Evolutionary conservation across 2,797 vertebrate species (phyloP).

Genomic region (Selene dorsalis): DNA sequence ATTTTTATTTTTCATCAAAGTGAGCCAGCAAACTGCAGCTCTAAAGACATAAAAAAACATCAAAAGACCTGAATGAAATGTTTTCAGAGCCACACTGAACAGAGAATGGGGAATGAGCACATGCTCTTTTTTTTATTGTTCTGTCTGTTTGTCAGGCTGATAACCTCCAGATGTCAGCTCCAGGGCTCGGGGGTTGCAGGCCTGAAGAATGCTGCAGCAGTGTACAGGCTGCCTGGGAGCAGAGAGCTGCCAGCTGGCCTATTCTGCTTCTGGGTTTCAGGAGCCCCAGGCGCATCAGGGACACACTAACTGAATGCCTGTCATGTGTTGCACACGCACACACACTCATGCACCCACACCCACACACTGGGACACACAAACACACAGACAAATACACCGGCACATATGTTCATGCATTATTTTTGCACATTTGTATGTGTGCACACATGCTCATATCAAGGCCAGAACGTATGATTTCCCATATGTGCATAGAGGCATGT

Average conservation of each 20-base stretch:
- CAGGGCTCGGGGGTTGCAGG: slow-evolving; percentile 71
- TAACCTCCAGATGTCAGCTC: slow-evolving; percentile 87
- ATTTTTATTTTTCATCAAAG: slow-evolving; percentile 25
- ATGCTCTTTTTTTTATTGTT: slow-evolving; percentile 75
- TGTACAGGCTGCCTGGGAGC: slow-evolving; percentile 75
- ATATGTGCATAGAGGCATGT: slow-evolving; percentile 30
- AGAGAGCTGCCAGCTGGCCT: slow-evolving; percentile 82
- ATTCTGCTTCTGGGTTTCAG: slow-evolving; percentile 74
- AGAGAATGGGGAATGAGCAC: slow-evolving; percentile 55
- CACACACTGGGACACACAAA: slow-evolving; percentile 29
- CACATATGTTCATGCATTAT: slow-evolving; percentile 58
- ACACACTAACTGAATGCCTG: slow-evolving; percentile 79
- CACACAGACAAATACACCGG: neutral
- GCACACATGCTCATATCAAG: slow-evolving; percentile 33
- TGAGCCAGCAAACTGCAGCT: slow-evolving; percentile 34
- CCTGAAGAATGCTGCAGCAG: slow-evolving; percentile 78
- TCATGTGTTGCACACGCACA: slow-evolving; percentile 45
- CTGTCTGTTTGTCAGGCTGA: slow-evolving; percentile 80
- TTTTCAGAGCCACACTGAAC: slow-evolving; percentile 52
- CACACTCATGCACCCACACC: slow-evolving; percentile 17
- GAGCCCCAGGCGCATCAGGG: slow-evolving; percentile 72
- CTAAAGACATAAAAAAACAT: slow-evolving; percentile 48
- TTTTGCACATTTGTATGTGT: slow-evolving; percentile 41
- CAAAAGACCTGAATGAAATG: slow-evolving; percentile 42
- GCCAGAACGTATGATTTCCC: slow-evolving; percentile 49